Evolutionary conservation across 2,888 invertebrate genomes (phyloP), one percentile per base, ranked within the genome.

Genomic region (Dicyrtoma fusca): DNA sequence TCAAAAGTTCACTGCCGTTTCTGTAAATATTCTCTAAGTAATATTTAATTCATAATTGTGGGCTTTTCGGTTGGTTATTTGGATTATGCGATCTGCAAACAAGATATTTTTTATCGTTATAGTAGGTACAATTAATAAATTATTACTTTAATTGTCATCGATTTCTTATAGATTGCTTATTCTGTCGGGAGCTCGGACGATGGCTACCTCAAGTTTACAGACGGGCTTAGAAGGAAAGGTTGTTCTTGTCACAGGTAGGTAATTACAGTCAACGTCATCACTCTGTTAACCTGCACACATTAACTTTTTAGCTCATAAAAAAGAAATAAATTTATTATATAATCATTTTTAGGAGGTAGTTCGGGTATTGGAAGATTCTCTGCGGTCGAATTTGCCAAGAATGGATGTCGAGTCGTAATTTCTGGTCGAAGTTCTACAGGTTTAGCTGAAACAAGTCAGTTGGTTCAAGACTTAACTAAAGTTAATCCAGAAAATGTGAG

Each of bases 311-410:
- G n/a, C n/a, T n/a, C n/a, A n/a, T n/a, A n/a, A n/a, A n/a, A n/a
- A n/a, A n/a, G n/a, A n/a, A n/a, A n/a, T n/a, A 23, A 71, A 72
- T 59, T 21, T 55, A 61, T 61, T 65, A 10, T 17, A 23, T n/a
- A 44, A 17, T 19, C 8, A 5, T 14, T 45, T 49, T 59, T 25
- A 66, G 68, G 72, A 21, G 92, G 92, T 0, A 92, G 92, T 83
- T 92, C 92, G 19, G 94, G 94, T 6, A 94, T 94, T 76, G 94
- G 94, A 4, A 90, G 90, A 53, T 91, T 91, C 8, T 91, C 93
- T 10, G 92, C 94, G 0, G 84, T 91, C 75, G 89, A 90, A 80
- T 87, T 94, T 78, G 89, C 92, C 1, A 87, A 88, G 81, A 85
- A 91, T 49, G 93, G 92, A 25, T 92, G 92, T 0, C 88, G 87